phyloP scores from a whole-genome alignment of 2,797 vertebrate genomes.

The Tenualosa ilisha region DNA sequence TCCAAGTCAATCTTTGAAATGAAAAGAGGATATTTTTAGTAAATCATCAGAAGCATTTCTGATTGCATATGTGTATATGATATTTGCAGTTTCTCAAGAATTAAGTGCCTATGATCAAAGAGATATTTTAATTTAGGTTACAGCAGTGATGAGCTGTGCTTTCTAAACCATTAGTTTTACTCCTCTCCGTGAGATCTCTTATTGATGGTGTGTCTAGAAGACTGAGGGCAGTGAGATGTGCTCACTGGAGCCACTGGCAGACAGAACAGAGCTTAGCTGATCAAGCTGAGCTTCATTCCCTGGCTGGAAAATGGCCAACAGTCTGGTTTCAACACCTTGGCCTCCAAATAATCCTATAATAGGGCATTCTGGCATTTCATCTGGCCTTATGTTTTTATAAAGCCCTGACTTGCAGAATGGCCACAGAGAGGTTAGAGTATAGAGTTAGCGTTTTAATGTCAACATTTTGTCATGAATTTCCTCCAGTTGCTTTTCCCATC shows the following conservation, averaged over 20 bases:
- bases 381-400: background rate
- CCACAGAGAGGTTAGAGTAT: background rate
- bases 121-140: background rate
- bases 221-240: background rate
- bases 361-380: background rate
- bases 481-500: background rate
- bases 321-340: background rate
- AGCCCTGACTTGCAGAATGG: background rate
- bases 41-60: background rate
- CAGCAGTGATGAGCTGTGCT: background rate
- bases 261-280: background rate
- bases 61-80: background rate
- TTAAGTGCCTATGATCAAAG: background rate
- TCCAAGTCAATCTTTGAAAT: background rate
- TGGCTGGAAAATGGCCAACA: background rate
- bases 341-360: background rate
- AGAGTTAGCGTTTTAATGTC: background rate
- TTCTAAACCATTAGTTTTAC: background rate
- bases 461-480: background rate
- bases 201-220: background rate
- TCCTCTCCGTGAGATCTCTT: background rate
- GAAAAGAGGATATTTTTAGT: background rate
- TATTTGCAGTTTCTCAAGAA: background rate
- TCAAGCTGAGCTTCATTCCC: background rate
- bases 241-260: background rate